These are phyloP conservation scores for Parasteatoda tepidariorum DNA, from an alignment of 1,140 invertebrate genomes.

Conservation along the genomic window DNA sequence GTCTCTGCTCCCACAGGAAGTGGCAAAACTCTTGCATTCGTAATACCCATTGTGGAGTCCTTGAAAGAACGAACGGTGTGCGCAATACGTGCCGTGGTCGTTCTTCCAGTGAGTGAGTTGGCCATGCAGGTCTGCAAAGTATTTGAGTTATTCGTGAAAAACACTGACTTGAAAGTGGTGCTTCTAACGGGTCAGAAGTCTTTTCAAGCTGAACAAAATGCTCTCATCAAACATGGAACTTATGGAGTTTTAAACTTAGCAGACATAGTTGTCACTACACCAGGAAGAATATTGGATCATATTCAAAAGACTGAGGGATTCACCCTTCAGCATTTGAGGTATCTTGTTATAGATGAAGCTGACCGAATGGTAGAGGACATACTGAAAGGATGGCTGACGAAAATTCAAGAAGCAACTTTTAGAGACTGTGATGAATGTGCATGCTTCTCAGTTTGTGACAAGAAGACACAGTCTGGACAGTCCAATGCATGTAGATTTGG, in stretches of 20 bases:
- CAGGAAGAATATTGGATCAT: slow-evolving; percentile 92
- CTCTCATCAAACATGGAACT: slow-evolving; percentile 76
- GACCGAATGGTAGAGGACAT: slow-evolving; percentile 92
- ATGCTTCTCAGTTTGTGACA: slow-evolving; percentile 4
- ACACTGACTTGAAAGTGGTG: slow-evolving; percentile 79
- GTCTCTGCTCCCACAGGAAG: slow-evolving; percentile 97
- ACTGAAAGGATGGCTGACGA: slow-evolving; percentile 88
- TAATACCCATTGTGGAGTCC: slow-evolving; percentile 88
- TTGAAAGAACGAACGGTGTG: slow-evolving; percentile 69
- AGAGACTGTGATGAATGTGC: slow-evolving; percentile 28
- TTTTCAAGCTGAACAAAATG: slow-evolving; percentile 81
- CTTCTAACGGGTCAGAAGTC: slow-evolving; percentile 79
- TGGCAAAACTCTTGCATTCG: slow-evolving; percentile 96
- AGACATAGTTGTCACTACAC: slow-evolving; percentile 94
- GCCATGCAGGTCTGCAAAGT: slow-evolving; percentile 81
- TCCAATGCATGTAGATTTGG: slow-evolving; percentile 36
- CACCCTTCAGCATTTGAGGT: slow-evolving; percentile 80
- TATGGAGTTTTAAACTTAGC: slow-evolving; percentile 67
- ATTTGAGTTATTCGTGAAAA: slow-evolving; percentile 78
- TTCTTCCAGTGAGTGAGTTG: slow-evolving; percentile 92
- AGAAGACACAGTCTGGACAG: neutral
- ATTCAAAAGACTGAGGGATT: slow-evolving; percentile 89
- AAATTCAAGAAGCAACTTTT: slow-evolving; percentile 70
- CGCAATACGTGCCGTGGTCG: slow-evolving; percentile 83
- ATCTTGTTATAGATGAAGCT: slow-evolving; percentile 91